Conservation (phyloP, 2,797 vertebrate genomes). For the Premnoplex brunnescens region DNA sequence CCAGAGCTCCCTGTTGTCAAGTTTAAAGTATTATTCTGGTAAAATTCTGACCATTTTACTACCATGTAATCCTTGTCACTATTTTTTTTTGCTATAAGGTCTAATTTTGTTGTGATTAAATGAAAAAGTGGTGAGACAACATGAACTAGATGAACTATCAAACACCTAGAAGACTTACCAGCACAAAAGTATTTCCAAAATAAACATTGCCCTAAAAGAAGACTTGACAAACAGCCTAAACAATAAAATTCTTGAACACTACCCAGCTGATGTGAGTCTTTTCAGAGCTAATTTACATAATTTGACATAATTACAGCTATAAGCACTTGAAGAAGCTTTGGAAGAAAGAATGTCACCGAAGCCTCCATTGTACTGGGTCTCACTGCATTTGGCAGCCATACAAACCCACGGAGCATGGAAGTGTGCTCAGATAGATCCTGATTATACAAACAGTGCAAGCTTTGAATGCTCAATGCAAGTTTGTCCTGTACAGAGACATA, state of each 20-base stretch:
- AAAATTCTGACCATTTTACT: background rate
- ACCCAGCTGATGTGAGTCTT: background rate
- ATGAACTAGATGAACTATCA: background rate
- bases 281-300: conserved; percentile 37
- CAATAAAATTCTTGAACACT: background rate
- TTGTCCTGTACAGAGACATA: background rate
- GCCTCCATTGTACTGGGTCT: background rate
- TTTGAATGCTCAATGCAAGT: background rate
- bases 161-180: background rate
- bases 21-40: background rate
- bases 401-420: background rate
- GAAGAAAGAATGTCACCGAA: conserved; percentile 10
- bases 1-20: background rate
- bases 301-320: conserved; percentile 44
- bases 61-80: background rate
- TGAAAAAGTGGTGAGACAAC: background rate
- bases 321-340: conserved; percentile 18
- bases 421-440: background rate
- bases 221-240: background rate
- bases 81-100: background rate
- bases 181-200: background rate
- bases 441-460: background rate
- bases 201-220: background rate
- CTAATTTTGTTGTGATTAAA: background rate
- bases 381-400: conserved; percentile 3